Evolutionary conservation across 2,888 invertebrate species (phyloP).

Genomic region (Stenotaenia linearis): DNA sequence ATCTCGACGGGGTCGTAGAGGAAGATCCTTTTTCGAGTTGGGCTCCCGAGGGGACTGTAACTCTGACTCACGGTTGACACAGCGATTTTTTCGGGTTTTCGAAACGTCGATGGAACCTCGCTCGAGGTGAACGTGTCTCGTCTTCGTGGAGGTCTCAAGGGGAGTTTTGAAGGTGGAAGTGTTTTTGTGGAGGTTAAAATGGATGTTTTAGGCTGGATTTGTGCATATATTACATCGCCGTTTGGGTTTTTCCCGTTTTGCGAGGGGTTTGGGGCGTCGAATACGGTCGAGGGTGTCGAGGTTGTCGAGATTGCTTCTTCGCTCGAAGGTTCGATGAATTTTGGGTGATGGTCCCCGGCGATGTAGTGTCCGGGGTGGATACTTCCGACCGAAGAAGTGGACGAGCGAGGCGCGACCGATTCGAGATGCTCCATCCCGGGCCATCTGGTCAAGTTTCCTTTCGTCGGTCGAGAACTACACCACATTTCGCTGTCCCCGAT

Average conservation of each 20-base stretch:
- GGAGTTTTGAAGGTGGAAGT: neutral
- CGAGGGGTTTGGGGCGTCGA: neutral
- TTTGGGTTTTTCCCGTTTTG: neutral
- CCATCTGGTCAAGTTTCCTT: neutral
- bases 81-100: neutral
- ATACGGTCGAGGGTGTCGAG: neutral
- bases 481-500: conserved; percentile 28
- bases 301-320: neutral
- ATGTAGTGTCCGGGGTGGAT: conserved; percentile 27
- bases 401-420: neutral
- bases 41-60: neutral
- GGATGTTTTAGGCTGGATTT: no score
- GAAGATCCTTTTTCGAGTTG: neutral
- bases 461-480: neutral
- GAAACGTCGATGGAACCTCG: no score
- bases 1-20: conserved; percentile 14
- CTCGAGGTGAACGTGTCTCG: neutral
- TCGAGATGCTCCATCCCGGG: conserved; percentile 21
- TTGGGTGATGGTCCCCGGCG: conserved; percentile 28
- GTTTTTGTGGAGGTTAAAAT: neutral
- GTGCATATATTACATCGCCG: neutral
- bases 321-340: conserved; percentile 28
- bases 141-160: neutral
- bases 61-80: neutral
- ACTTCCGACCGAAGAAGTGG: neutral